Percentiles rank a stretch among this genome's conserved stretches.
These are phyloP conservation scores for Cynoglossus semilaevis DNA, from an alignment of 2,113 vertebrate species.

Conservation along the genomic window DNA sequence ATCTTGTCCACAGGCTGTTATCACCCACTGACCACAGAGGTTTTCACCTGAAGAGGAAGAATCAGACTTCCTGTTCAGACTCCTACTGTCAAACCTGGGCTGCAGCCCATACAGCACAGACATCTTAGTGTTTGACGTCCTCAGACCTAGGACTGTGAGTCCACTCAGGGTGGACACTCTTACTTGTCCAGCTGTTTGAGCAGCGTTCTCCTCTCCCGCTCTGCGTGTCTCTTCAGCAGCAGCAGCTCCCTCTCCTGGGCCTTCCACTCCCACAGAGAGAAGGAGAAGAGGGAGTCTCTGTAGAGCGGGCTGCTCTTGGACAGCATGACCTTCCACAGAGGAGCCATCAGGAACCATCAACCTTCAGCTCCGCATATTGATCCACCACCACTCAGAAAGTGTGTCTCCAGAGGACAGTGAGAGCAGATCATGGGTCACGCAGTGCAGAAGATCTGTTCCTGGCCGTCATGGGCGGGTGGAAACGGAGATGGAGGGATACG, in stretches of 20 bases:
- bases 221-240: constrained; percentile 68
- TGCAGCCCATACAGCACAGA: too few relatives aligned
- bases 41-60: too few relatives aligned
- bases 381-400: too few relatives aligned
- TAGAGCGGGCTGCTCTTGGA: constrained; percentile 79
- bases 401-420: neutral
- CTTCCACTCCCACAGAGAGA: constrained; percentile 76
- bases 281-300: constrained; percentile 78
- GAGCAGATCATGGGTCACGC: too few relatives aligned
- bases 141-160: neutral
- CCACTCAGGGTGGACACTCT: constrained; percentile 30
- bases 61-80: too few relatives aligned
- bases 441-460: too few relatives aligned
- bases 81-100: too few relatives aligned
- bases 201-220: constrained; percentile 68
- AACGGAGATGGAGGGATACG: neutral
- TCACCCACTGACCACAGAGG: too few relatives aligned
- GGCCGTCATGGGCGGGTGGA: too few relatives aligned
- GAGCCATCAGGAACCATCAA: constrained; percentile 64
- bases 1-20: too few relatives aligned
- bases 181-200: constrained; percentile 74
- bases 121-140: neutral
- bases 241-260: constrained; percentile 74
- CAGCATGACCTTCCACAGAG: constrained; percentile 78
- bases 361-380: neutral